Base-by-base conservation (phyloP, 23 tunicate species). In the Trididemnum miniatum region DNA sequence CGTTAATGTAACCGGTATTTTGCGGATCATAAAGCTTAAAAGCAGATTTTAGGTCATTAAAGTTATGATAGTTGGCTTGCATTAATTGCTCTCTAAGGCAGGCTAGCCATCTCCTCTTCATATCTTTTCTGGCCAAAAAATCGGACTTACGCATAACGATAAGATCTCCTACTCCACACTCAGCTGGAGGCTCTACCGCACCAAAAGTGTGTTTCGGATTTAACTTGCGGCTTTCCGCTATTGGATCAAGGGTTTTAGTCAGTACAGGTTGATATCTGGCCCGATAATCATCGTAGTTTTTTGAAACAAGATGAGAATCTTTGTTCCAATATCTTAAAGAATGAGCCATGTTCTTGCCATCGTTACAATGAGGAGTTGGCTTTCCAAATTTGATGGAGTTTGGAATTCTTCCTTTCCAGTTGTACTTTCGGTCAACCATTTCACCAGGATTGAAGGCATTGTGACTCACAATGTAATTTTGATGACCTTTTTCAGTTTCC, bases 1-100 rank as follows among this genome's bases (percentile, higher is more conserved):
- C 87, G 51, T 93, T 93, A 4, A 93, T 80, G 51, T 30, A 84
- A n/a, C 90, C 98, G 24, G 77, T 76, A 33, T 82, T 77, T 20
- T 93, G 84, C 4, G 39, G 64, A 51, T 93, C 98, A 63, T 93
- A 93, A 80, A 80, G 78, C 87, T 81, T 66, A 71, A 93, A 93
- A 3, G 98, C 98, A 2, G 81, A 65, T 12, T 65, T 29, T 62
- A 93, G 51, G 35, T 81, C 84, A 59, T 85, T 78, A 63, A 93
- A 93, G 74, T 93, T 93, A 71, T 93, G 93, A 51, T 93, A 93
- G 36, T 93, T 93, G 1, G 93, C 87, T 50, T 88, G 84, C 44
- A 88, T 93, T 35, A 93, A 65, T 40, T 93, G 93, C 51, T 93
- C 93, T 38, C 98, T 36, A 2, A 93, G 74, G 23, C 83, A 89